A percentile compares a stretch with the other conserved stretches of the same genome.
These are phyloP conservation scores for Sitophilus oryzae DNA, from an alignment of 1,140 invertebrate species.

Conservation along the genomic window DNA sequence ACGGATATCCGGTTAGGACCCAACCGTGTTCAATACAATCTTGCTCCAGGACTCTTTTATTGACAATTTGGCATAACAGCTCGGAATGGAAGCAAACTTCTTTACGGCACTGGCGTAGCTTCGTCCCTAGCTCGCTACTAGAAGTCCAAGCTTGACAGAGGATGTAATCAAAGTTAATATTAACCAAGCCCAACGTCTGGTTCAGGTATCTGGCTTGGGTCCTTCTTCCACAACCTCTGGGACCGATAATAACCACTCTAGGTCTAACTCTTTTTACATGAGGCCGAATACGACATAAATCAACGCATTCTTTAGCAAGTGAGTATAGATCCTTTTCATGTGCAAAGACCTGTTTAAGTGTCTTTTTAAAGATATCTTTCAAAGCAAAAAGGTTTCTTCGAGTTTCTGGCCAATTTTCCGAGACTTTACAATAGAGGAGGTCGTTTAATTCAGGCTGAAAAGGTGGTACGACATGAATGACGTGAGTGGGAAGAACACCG, in stretches of 20 bases:
- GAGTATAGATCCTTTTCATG: slow-evolving; percentile 4
- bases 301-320: slow-evolving; percentile 30
- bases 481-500: slow-evolving; percentile 49
- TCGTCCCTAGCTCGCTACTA: slow-evolving; percentile 46
- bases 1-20: slow-evolving; percentile 55
- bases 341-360: slow-evolving; percentile 24
- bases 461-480: slow-evolving; percentile 44
- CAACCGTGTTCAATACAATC: slow-evolving; percentile 56
- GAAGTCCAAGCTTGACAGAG: slow-evolving; percentile 46
- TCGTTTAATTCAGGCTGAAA: slow-evolving; percentile 36
- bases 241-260: slow-evolving; percentile 48
- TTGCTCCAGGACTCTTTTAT: slow-evolving; percentile 46
- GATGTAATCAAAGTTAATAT: slow-evolving; percentile 52
- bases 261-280: slow-evolving; percentile 36
- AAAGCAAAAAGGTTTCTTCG: slow-evolving; percentile 33
- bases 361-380: slow-evolving; percentile 33
- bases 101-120: slow-evolving; percentile 43
- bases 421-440: slow-evolving; percentile 35
- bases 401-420: slow-evolving; percentile 34
- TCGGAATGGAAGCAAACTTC: slow-evolving; percentile 44
- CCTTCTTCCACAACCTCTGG: slow-evolving; percentile 46
- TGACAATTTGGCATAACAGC: slow-evolving; percentile 46
- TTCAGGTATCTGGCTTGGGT: slow-evolving; percentile 44
- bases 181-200: slow-evolving; percentile 46
- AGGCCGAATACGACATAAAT: slow-evolving; percentile 29